Evolutionary conservation across 1,140 invertebrate genomes (phyloP), one percentile per base, ranked within the genome.

Genomic region (Drosophila melanica): DNA sequence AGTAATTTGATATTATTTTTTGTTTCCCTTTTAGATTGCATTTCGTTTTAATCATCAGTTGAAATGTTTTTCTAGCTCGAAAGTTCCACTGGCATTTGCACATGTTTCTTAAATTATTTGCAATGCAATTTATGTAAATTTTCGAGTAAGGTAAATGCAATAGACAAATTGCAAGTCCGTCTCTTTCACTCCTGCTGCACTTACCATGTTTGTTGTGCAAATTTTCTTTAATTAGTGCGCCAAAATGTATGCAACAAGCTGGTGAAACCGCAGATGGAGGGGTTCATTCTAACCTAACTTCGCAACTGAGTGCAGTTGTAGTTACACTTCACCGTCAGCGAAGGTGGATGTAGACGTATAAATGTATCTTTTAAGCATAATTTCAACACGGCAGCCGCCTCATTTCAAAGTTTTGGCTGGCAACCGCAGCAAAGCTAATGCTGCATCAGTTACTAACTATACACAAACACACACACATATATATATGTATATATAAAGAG

Each of bases 201-300:
- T 18, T 42, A 39, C 30, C 53, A 42, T 72, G 69, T 66, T 59
- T 79, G 79, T 54, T 48, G 53, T 80, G 73, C 50, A 67, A 69
- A 77, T 72, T 75, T 81, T 86, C 78, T 58, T 81, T 72, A 85
- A 86, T 81, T 81, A 78, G 75, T 81, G 75, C 77, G 67, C 51
- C 59, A 27, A 73, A 77, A 69, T 66, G 67, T 76, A 60, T 67
- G 66, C 54, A 58, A 67, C 64, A 68, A 63, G 59, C 48, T 33
- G 33, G 18, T 11, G 27, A 20, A 54, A 33, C 55, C 20, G 33
- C 41, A 70, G 33, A 35, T 3, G 33, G 33, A 9, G 33, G 9
- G 27, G 27, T 3, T 48, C 6, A 9, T 27, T 42, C 45, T 48
- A 41, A 23, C 14, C 30, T n/a, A 27, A 41, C 35, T n/a, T 35